Evolutionary conservation across 92 coral and sea anemone species (phyloP), one percentile per base, ranked within the genome.

Genomic region (Isaurus tuberculatus): DNA sequence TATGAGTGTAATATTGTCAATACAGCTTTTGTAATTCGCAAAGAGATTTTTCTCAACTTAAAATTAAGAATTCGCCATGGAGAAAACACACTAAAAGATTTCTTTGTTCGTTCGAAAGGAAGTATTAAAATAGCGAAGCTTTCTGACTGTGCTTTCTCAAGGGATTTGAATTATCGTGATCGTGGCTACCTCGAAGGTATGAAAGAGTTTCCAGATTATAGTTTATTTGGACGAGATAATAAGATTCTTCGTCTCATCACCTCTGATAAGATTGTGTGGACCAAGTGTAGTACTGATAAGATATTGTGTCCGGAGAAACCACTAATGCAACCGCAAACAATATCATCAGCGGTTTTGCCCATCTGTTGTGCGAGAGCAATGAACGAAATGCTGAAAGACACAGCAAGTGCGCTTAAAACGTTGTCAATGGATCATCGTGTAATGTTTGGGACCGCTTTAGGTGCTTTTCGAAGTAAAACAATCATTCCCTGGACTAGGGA

Each of bases 311-410:
- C 53, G 3, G 82, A 77, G 53, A 77, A 77, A 31, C 82, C 82
- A 77, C 32, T 77, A 57, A 61, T 77, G 69, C 82, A 29, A 34
- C 55, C 70, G 15, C 82, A 77, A 48, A 58, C 82, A 37, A 22
- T 77, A 60, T 44, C 43, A 65, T 77, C 82, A 77, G 82, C 82
- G 82, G 82, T 77, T 57, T 77, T 77, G 23, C 82, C 82, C 20
- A 77, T 77, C 82, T 77, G 82, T 60, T 77, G 82, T 33, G 32
- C 82, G 14, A 77, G 70, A 55, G 69, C 34, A 0, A 25, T 77
- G 46, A 77, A 77, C 2, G 68, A 77, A 34, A 77, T 77, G 82
- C 36, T 77, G 7, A 32, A 33, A 22, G 82, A 77, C 19, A 77
- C 69, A 30, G 82, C 64, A 19, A 60, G 16, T 6, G 69, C 82